Evolutionary conservation across 2,797 vertebrate genomes (phyloP).

Genomic region (Labeo calbasu): DNA sequence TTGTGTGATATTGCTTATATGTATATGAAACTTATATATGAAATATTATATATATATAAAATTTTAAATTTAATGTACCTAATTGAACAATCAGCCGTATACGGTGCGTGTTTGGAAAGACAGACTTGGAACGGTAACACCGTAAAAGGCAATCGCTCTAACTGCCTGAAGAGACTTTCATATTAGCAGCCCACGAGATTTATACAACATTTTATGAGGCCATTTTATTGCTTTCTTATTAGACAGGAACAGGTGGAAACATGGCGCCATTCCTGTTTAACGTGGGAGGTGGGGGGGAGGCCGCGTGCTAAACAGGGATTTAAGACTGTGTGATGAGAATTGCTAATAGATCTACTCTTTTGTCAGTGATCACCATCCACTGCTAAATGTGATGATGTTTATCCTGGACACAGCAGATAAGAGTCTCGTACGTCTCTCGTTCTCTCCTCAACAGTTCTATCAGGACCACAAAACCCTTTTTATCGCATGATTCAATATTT

Average conservation of each 20-base stretch:
- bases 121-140: constrained; percentile 60
- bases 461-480: constrained; percentile 14
- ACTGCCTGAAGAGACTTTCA: constrained; percentile 66
- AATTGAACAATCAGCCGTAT: constrained; percentile 37
- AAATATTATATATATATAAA: too few species aligned
- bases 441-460: constrained; percentile 8
- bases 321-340: constrained; percentile 57
- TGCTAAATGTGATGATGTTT: constrained; percentile 35
- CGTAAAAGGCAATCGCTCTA: constrained; percentile 64
- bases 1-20: too few species aligned
- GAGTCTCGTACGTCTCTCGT: neutral
- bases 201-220: constrained; percentile 66
- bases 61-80: too few species aligned
- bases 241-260: constrained; percentile 64
- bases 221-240: constrained; percentile 69
- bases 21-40: too few species aligned
- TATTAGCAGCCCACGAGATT: constrained; percentile 68
- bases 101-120: constrained; percentile 58
- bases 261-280: constrained; percentile 56
- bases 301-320: constrained; percentile 43
- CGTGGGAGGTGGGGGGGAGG: constrained; percentile 51
- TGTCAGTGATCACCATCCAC: constrained; percentile 53
- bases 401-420: constrained; percentile 43
- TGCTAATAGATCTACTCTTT: constrained; percentile 39
- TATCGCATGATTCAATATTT: constrained; percentile 35